Conservation (phyloP, 2,888 invertebrate species). For the Xanthorhoe spadicearia region DNA sequence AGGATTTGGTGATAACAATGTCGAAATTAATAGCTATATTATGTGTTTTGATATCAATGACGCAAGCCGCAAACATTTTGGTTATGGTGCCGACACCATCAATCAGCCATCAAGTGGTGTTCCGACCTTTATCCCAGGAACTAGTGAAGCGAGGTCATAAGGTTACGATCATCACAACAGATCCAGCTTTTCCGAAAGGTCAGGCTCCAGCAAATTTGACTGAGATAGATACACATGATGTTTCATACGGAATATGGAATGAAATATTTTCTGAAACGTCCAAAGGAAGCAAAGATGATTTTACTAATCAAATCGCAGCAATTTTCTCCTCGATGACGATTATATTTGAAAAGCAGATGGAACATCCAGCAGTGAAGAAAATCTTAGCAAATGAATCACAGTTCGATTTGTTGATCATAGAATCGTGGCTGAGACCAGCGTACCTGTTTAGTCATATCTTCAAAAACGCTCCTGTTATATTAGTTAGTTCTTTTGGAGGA, state of each 20-base stretch:
- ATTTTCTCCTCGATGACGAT: slow-evolving; percentile 6
- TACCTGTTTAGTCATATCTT: slow-evolving; percentile 53
- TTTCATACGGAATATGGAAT: neutral
- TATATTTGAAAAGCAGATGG: slow-evolving; percentile 18
- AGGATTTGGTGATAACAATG: too few relatives aligned
- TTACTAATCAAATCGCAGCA: slow-evolving; percentile 4
- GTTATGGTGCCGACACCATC: neutral
- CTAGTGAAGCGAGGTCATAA: neutral
- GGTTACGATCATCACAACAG: neutral
- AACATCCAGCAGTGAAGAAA: slow-evolving; percentile 47
- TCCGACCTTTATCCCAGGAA: neutral
- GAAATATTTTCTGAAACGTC: neutral
- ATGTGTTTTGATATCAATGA: too few relatives aligned
- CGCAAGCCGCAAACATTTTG: too few relatives aligned
- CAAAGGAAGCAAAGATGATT: slow-evolving; percentile 19
- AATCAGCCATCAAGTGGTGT: neutral
- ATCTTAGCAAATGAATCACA: slow-evolving; percentile 46
- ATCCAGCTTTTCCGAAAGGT: neutral
- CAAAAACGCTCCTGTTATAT: slow-evolving; percentile 43
- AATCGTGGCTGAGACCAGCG: slow-evolving; percentile 56
- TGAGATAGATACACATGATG: neutral
- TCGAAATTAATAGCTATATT: neutral
- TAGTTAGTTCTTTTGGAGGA: slow-evolving; percentile 40
- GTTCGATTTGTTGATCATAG: slow-evolving; percentile 71
- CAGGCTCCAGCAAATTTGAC: neutral